These are phyloP conservation scores for Cariama cristata DNA, from an alignment of 2,113 vertebrate species.

Conservation along the genomic window DNA sequence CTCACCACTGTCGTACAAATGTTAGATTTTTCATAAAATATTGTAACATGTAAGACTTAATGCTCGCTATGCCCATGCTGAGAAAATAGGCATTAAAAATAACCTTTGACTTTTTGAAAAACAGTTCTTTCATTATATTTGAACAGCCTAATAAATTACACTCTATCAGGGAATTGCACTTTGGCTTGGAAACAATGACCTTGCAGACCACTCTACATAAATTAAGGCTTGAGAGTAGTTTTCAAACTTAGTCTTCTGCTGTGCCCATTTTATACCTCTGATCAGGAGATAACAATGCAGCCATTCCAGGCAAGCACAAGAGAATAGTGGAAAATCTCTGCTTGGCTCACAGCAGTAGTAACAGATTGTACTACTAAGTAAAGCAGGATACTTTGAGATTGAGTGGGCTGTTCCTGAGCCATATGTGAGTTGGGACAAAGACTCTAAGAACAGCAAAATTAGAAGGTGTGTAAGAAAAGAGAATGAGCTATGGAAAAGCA, in stretches of 20 bases:
- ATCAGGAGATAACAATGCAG: slow-evolving; percentile 20
- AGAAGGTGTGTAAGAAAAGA: background rate
- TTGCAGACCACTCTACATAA: background rate
- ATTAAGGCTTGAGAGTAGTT: slow-evolving; percentile 23
- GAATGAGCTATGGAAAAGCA: background rate
- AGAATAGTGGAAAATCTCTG: background rate
- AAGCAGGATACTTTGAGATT: background rate
- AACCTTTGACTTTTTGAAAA: background rate
- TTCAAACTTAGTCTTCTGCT: slow-evolving; percentile 2
- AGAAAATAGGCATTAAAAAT: slow-evolving; percentile 28
- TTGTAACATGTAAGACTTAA: background rate
- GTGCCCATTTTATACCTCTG: slow-evolving; percentile 22
- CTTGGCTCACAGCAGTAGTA: background rate
- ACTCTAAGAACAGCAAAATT: background rate
- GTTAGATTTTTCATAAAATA: background rate
- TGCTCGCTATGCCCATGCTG: background rate
- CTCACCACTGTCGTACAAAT: background rate
- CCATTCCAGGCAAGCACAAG: background rate
- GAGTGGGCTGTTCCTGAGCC: background rate
- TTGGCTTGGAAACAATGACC: slow-evolving; percentile 36
- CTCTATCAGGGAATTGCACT: background rate
- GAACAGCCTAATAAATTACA: slow-evolving; percentile 26
- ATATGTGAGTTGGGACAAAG: background rate
- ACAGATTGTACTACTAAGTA: background rate
- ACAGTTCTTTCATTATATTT: background rate